Conservation (phyloP, 2,113 vertebrate genomes). For the Corapipo altera region DNA sequence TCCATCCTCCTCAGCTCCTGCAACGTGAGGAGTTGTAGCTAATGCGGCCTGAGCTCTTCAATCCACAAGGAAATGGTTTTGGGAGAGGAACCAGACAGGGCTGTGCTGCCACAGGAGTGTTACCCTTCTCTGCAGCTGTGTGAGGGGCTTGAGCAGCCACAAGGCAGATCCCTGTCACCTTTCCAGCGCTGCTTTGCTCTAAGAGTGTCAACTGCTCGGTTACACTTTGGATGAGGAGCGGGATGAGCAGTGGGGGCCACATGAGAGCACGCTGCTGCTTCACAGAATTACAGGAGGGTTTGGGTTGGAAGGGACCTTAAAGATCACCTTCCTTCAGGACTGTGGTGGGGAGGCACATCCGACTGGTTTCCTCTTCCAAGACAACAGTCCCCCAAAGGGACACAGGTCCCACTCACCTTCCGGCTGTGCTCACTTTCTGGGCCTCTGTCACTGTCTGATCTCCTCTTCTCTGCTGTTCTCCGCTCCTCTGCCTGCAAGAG, state of each 20-base stretch:
- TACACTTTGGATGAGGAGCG: not conserved
- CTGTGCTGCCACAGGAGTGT: not conserved
- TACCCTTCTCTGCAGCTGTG: not conserved
- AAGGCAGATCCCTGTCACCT: not conserved
- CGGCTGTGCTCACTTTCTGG: not conserved
- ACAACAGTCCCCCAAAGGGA: not conserved
- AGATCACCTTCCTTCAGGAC: not conserved
- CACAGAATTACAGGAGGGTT: not conserved
- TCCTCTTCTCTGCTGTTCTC: slow-evolving; percentile 59
- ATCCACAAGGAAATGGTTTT: not conserved
- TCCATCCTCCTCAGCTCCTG: not conserved
- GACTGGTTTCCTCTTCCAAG: not conserved
- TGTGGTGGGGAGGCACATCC: not conserved
- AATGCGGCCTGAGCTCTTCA: not conserved
- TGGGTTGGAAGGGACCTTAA: not conserved
- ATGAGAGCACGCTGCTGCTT: not conserved
- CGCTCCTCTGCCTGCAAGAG: slow-evolving; percentile 51
- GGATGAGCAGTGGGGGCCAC: not conserved
- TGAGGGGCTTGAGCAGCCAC: not conserved
- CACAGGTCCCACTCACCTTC: slow-evolving; percentile 33
- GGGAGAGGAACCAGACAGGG: not conserved
- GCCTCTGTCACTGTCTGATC: slow-evolving; percentile 54
- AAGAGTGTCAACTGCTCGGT: not conserved
- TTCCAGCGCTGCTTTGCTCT: not conserved
- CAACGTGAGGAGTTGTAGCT: not conserved